phyloP scores from a whole-genome alignment of 2,113 vertebrate species.

The Lamprotornis superbus region DNA sequence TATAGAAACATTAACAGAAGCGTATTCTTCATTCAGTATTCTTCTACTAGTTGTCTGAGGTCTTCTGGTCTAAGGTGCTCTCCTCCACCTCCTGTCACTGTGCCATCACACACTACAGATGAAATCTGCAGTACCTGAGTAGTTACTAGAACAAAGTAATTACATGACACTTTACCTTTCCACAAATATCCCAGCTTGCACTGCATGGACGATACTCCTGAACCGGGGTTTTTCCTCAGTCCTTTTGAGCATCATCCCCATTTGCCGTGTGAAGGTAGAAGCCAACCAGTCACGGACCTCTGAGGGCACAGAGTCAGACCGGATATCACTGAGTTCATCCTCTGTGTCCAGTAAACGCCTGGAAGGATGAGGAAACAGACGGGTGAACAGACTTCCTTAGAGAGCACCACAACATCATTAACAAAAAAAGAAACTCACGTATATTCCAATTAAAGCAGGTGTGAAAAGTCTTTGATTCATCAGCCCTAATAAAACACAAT shows the following conservation, averaged over 20 bases:
- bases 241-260: constrained; percentile 94
- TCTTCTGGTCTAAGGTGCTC: constrained; percentile 92
- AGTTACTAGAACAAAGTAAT: neutral
- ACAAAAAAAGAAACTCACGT: neutral
- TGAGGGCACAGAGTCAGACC: constrained; percentile 94
- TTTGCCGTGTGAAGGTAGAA: constrained; percentile 95
- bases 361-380: neutral
- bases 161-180: constrained; percentile 81
- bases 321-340: constrained; percentile 97
- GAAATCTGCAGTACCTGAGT: neutral
- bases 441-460: neutral
- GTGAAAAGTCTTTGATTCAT: neutral
- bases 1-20: neutral
- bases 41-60: constrained; percentile 88
- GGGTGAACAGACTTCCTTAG: neutral
- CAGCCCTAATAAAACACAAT: neutral
- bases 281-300: constrained; percentile 98
- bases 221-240: constrained; percentile 95
- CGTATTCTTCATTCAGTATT: constrained; percentile 42
- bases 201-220: constrained; percentile 95
- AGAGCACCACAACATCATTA: neutral
- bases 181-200: constrained; percentile 98
- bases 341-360: constrained; percentile 94
- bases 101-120: constrained; percentile 77
- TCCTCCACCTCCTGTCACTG: constrained; percentile 88